These are phyloP conservation scores for Arge pagana DNA, from an alignment of 2,888 invertebrate species.

Conservation along the genomic window DNA sequence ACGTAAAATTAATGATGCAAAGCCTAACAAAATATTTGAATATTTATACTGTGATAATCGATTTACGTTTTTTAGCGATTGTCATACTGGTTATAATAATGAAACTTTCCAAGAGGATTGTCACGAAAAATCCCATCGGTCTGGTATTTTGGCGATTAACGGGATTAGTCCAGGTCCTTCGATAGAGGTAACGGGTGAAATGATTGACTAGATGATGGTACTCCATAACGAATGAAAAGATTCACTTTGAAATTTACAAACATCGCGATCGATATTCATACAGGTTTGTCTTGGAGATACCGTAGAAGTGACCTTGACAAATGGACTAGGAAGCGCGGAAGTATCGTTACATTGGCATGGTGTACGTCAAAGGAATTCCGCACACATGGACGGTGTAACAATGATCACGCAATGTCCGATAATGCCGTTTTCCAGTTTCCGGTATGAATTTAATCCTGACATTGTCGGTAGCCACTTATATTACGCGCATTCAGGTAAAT, in stretches of 20 bases:
- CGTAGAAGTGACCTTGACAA: conserved; percentile 39
- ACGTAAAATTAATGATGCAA: conserved; percentile 30
- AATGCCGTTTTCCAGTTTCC: conserved; percentile 45
- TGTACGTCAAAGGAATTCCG: conserved; percentile 45
- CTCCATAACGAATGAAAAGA: too few species aligned
- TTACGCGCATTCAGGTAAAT: conserved; percentile 60
- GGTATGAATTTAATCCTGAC: conserved; percentile 43
- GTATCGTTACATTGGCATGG: conserved; percentile 62
- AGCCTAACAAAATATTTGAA: conserved; percentile 24
- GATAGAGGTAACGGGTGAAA: conserved; percentile 40
- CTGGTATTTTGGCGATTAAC: conserved; percentile 35
- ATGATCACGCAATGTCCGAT: conserved; percentile 58
- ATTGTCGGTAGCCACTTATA: conserved; percentile 41
- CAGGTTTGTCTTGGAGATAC: conserved; percentile 45
- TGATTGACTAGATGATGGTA: background rate
- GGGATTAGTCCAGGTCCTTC: conserved; percentile 44
- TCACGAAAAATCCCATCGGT: conserved; percentile 2
- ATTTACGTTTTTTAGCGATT: conserved; percentile 18
- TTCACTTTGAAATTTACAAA: background rate
- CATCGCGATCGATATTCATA: background rate
- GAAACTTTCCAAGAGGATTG: conserved; percentile 1
- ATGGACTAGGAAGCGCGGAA: conserved; percentile 38
- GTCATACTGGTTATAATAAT: background rate
- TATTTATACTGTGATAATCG: conserved; percentile 30
- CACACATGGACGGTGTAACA: conserved; percentile 57